phyloP scores from a whole-genome alignment of 2,888 invertebrate species.

The Pollenia labialis region DNA sequence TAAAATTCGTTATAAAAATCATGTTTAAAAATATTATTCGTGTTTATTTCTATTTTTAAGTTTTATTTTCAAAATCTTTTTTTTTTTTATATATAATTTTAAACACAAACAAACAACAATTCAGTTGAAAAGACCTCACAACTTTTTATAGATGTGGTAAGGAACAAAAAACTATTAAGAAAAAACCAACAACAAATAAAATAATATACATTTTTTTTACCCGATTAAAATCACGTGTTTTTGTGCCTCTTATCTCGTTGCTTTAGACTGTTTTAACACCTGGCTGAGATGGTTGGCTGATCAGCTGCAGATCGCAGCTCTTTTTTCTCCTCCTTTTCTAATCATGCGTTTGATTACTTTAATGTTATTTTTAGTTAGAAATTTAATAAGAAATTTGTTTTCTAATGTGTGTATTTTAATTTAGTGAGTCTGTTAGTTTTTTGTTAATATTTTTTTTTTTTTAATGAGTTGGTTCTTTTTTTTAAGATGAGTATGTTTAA shows the following conservation, averaged over 20 bases:
- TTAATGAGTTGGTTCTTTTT: neutral
- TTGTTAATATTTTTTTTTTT: too few relatives aligned
- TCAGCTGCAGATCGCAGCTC: neutral
- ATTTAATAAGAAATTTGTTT: neutral
- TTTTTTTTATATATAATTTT: neutral
- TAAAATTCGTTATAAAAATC: conserved; percentile 64
- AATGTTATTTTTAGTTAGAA: conserved; percentile 18
- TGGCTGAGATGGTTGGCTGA: conserved; percentile 4
- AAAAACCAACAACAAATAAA: neutral
- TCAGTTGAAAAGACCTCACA: conserved; percentile 24
- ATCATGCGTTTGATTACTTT: conserved; percentile 53
- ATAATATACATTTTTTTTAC: conserved; percentile 14
- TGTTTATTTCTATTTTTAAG: conserved; percentile 26
- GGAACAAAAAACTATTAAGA: neutral
- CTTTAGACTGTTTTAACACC: conserved; percentile 54
- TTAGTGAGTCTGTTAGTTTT: too few relatives aligned
- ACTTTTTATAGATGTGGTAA: conserved; percentile 30
- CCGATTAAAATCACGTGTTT: conserved; percentile 44
- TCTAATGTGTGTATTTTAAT: neutral
- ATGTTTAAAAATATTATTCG: conserved; percentile 33
- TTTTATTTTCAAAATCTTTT: conserved; percentile 21
- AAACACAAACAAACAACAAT: conserved; percentile 17
- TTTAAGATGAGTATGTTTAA: conserved; percentile 13
- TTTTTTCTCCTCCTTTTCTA: conserved; percentile 4
- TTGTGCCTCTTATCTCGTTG: neutral